Percentiles rank a stretch among this genome's conserved stretches.
These are phyloP conservation scores for Sorex fumeus DNA, from an alignment of 2,113 vertebrate species.

Conservation along the genomic window DNA sequence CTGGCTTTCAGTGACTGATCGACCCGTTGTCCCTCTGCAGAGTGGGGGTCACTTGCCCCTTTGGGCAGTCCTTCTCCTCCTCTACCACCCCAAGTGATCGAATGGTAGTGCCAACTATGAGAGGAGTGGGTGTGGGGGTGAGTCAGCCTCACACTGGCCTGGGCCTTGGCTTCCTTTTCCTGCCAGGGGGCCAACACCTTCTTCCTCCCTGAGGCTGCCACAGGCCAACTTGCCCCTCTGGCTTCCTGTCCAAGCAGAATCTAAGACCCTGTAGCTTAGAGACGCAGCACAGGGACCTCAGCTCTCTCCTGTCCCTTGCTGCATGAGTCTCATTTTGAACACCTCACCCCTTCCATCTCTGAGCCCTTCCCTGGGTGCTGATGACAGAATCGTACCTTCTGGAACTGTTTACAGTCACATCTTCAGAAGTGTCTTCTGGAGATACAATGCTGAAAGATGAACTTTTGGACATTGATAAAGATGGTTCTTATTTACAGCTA, in stretches of 20 bases:
- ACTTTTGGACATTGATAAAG: not conserved
- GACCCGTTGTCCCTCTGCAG: not conserved
- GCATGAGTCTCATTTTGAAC: not conserved
- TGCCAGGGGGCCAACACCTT: conserved; percentile 30
- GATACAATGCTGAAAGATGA: not conserved
- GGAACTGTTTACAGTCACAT: not conserved
- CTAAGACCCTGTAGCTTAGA: conserved; percentile 33
- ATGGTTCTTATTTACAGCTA: not conserved
- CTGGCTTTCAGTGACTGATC: not conserved
- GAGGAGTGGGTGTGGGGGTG: conserved; percentile 6
- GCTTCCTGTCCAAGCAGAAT: conserved; percentile 16
- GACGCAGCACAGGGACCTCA: not conserved
- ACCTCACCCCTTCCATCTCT: not conserved
- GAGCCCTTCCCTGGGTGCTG: too few relatives aligned
- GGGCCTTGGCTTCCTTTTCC: conserved; percentile 74
- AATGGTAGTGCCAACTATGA: not conserved
- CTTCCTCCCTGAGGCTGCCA: conserved; percentile 21
- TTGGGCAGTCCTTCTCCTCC: not conserved
- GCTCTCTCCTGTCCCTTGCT: not conserved
- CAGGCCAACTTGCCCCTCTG: not conserved
- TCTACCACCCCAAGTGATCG: not conserved
- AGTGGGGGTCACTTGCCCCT: not conserved
- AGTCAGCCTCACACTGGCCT: conserved; percentile 58
- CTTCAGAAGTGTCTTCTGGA: not conserved
- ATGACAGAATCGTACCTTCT: not conserved